Evolutionary conservation across 2,113 vertebrate genomes (phyloP), one percentile per base, ranked within the genome.

Genomic region (Myodes glareolus): DNA sequence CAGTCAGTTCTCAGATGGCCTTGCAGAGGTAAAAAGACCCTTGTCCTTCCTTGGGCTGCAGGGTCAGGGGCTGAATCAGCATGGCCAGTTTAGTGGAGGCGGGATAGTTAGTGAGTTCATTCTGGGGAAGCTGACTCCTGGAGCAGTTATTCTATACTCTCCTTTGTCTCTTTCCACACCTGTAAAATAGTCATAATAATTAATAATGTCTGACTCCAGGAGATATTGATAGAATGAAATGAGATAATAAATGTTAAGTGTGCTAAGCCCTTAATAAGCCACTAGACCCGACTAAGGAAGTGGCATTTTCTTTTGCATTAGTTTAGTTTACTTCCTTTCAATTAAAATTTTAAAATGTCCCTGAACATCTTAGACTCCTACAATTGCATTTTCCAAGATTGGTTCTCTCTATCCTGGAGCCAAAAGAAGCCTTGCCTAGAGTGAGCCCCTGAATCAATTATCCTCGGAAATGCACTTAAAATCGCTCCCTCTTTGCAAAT

Each of bases 401-500:
- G 75, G 5, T 47, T 76, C 61, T 80, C 11, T n/a, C 1, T 25
- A 50, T 87, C 50, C 76, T 90, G 3, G 7, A 91, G 61, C 27
- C 67, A 47, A 93, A 91, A 42, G 25, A 70, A 25, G 4, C 42
- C 90, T 27, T 84, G 42, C 45, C 76, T 17, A 31, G 81, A 91
- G 87, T 4, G 16, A 94, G 8, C 55, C 80, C 76, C 86, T 72
- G 76, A 87, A 91, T 93, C 68, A 77, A n/a, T 70, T 92, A 76
- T 76, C 29, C 58, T 92, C 76, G 14, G 75, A 94, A 93, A 94
- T 65, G 76, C 1, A 52, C 58, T 61, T 93, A 42, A 5, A 5
- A 27, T 91, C 63, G 77, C 39, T 92, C n/a, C 27, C 63, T 72
- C 72, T 92, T 80, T 94, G 47, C 45, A 96, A 90, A 94, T 81